phyloP scores from a whole-genome alignment of 2,888 invertebrate species.

The Nomada goodeniana region DNA sequence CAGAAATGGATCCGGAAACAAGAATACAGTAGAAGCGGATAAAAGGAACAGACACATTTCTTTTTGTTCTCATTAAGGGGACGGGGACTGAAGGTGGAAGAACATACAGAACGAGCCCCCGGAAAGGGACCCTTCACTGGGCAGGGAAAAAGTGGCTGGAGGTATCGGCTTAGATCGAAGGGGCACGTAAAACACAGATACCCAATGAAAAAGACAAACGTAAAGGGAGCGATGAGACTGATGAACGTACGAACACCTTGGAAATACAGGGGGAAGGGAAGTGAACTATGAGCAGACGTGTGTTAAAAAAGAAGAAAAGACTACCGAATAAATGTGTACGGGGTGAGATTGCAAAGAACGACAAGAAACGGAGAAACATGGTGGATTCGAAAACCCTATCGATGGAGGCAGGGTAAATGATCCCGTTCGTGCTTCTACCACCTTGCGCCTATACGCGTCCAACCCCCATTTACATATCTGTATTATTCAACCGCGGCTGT shows the following conservation, averaged over 20 bases:
- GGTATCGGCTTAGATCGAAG: conserved; percentile 20
- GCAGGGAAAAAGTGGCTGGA: not conserved
- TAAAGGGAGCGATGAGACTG: conserved; percentile 5
- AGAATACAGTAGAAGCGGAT: conserved; percentile 21
- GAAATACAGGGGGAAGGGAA: conserved; percentile 7
- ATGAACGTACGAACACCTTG: conserved; percentile 20
- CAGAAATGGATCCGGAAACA: conserved; percentile 7
- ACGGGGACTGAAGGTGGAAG: conserved; percentile 24
- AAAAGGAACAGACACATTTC: conserved; percentile 13
- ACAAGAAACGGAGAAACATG: not conserved
- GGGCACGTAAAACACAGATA: not conserved
- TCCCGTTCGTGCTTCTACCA: conserved; percentile 73
- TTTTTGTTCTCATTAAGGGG: conserved; percentile 35
- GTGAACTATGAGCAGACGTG: not conserved
- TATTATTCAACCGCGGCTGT: conserved; percentile 82
- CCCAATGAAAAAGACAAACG: conserved; percentile 26
- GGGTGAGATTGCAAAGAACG: conserved; percentile 1
- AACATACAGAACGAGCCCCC: not conserved
- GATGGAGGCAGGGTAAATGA: conserved; percentile 76
- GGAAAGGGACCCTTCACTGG: not conserved
- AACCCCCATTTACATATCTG: conserved; percentile 81
- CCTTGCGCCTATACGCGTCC: conserved; percentile 55
- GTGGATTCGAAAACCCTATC: conserved; percentile 37
- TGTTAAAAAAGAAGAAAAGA: not conserved
- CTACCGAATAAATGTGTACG: not conserved